A percentile compares a stretch with the other conserved stretches of the same genome.
These are phyloP conservation scores for Zoroaster sp. DNA, from an alignment of 53 echinoderm and acorn worm species.

Conservation along the genomic window DNA sequence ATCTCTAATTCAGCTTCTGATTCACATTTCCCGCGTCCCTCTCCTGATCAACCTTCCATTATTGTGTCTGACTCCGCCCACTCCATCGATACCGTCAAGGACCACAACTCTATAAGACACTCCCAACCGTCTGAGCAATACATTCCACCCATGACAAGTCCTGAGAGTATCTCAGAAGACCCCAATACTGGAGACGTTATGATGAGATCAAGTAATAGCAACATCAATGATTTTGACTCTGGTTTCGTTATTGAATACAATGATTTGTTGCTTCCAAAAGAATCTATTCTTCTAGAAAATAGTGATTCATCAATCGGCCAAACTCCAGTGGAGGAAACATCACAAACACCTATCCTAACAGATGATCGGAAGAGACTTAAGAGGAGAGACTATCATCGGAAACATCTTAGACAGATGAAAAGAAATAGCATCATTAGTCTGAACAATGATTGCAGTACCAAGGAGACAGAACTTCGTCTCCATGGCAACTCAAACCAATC, in stretches of 20 bases:
- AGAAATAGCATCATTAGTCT: neutral
- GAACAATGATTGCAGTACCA: neutral
- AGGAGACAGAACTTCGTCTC: neutral
- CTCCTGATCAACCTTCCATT: neutral
- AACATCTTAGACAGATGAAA: conserved; percentile 26
- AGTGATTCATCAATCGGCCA: neutral
- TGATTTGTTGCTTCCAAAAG: neutral
- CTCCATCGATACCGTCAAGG: neutral
- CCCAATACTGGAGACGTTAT: neutral
- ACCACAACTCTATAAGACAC: neutral
- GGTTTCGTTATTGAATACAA: neutral
- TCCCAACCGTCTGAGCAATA: neutral
- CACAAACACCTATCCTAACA: neutral
- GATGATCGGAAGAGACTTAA: neutral
- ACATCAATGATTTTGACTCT: neutral
- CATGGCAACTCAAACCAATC: neutral
- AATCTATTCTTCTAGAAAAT: neutral
- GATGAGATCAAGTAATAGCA: neutral
- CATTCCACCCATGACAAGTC: neutral
- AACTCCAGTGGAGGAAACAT: neutral
- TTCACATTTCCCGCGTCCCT: neutral
- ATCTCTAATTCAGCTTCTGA: neutral
- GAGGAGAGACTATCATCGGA: conserved; percentile 17
- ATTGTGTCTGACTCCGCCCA: neutral
- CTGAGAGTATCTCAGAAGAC: neutral